Conservation (phyloP, 1,140 invertebrate species). For the Solen grandis region DNA sequence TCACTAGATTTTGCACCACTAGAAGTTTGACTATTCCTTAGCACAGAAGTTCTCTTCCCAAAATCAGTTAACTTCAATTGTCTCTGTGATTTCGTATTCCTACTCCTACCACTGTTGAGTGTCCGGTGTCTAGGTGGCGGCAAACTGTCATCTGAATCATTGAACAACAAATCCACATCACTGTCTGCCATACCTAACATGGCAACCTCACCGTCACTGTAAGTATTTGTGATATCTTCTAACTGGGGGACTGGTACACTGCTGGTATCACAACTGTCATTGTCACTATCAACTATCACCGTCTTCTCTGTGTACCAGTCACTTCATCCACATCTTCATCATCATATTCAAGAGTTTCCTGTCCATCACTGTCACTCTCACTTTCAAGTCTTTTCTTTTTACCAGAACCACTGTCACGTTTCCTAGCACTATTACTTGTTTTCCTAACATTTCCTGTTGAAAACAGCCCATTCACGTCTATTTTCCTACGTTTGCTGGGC, state of each 20-base stretch:
- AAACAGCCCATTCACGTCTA: conserved; percentile 24
- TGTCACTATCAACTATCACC: background rate
- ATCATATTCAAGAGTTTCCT: background rate
- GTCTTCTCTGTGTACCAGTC: too few species aligned
- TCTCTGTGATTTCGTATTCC: conserved; percentile 29
- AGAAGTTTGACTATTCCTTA: background rate
- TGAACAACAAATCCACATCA: conserved; percentile 27
- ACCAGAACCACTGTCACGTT: background rate
- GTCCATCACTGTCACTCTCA: conserved; percentile 3
- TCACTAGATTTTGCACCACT: too few species aligned
- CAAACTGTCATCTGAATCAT: conserved; percentile 28
- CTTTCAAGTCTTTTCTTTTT: conserved; percentile 37
- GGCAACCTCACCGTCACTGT: background rate
- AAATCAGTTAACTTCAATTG: conserved; percentile 50
- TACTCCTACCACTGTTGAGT: too few species aligned
- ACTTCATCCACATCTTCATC: background rate
- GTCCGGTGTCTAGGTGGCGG: too few species aligned
- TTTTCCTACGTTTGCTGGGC: conserved; percentile 27
- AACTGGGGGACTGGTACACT: background rate
- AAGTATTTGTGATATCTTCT: background rate
- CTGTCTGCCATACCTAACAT: background rate
- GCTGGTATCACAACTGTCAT: background rate
- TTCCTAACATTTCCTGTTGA: conserved; percentile 32
- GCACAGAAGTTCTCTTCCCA: background rate
- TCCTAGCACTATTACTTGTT: too few species aligned